phyloP scores from a whole-genome alignment of 2,113 vertebrate genomes.

The Tachysurus fulvidraco region DNA sequence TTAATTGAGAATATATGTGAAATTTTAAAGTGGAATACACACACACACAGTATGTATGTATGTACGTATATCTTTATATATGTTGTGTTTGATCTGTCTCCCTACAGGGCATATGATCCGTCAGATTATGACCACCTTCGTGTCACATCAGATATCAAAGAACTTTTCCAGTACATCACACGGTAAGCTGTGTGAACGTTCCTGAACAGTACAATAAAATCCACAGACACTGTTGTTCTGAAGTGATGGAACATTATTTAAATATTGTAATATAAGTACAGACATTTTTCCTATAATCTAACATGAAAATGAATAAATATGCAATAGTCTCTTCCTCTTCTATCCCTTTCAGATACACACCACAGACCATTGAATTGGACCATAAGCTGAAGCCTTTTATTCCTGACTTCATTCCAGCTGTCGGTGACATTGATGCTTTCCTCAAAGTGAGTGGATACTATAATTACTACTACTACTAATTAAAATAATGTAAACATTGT shows the following conservation, averaged over 20 bases:
- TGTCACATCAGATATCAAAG: slow-evolving; percentile 85
- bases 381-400: slow-evolving; percentile 95
- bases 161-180: slow-evolving; percentile 92
- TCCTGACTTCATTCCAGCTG: slow-evolving; percentile 94
- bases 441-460: slow-evolving; percentile 79
- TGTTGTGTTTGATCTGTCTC: neutral
- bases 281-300: too few relatives aligned
- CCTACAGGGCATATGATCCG: slow-evolving; percentile 78
- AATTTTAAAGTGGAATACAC: neutral
- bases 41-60: too few relatives aligned
- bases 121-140: slow-evolving; percentile 87
- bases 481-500: too few relatives aligned
- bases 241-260: too few relatives aligned
- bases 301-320: too few relatives aligned
- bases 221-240: too few relatives aligned
- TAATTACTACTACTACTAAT: too few relatives aligned
- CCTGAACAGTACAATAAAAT: neutral
- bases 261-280: too few relatives aligned
- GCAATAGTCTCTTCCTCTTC: neutral
- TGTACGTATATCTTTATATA: neutral
- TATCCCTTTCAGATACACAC: slow-evolving; percentile 78
- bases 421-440: slow-evolving; percentile 96
- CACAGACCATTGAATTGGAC: slow-evolving; percentile 83
- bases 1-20: too few relatives aligned
- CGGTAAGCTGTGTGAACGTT: slow-evolving; percentile 69